Evolutionary conservation across 2,113 vertebrate genomes (phyloP), one percentile per base, ranked within the genome.

Genomic region (Gracilinanus agilis): DNA sequence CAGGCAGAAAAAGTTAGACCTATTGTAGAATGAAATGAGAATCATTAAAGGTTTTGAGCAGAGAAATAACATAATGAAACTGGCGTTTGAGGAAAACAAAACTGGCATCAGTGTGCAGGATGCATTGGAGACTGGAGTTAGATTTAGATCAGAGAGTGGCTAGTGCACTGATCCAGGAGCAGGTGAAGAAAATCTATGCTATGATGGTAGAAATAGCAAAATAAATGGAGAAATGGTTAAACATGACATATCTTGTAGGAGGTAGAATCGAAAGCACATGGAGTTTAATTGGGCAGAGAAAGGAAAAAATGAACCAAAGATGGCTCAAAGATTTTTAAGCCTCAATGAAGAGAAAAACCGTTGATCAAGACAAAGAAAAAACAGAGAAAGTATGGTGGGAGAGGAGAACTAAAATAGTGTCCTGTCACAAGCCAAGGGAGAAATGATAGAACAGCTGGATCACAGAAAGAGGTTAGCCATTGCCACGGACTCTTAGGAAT

Each of bases 321-420:
- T 5, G 6, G 93, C 53, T 34, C 61, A 34, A 67, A 23, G 19
- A 25, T 58, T n/a, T 88, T 83, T 58, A 56, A 29, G 3, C 40
- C 44, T 24, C 1, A 4, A 3, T n/a, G 54, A 55, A 9, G 0
- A 0, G 24, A 34, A 12, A 44, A 24, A 0, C 27, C 58, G 8
- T 67, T 24, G 44, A 54, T 5, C 11, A 75, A 67, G 24, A 12
- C 9, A 9, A 24, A 8, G 27, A n/a, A n/a, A 6, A 75, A 75
- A n/a, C 29, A 75, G 12, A 61, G 9, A 56, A 27, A 34, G n/a
- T 7, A 75, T 75, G 34, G 4, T 75, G n/a, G 61, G 61, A 75
- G 4, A 75, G 61, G n/a, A 75, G 29, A 4, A 49, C 49, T 5
- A 49, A 67, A 25, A n/a, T n/a, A n/a, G 12, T 75, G 61, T 75